Evolutionary conservation across 2,113 vertebrate genomes (phyloP), one percentile per base, ranked within the genome.

Genomic region (Lycaon pictus): DNA sequence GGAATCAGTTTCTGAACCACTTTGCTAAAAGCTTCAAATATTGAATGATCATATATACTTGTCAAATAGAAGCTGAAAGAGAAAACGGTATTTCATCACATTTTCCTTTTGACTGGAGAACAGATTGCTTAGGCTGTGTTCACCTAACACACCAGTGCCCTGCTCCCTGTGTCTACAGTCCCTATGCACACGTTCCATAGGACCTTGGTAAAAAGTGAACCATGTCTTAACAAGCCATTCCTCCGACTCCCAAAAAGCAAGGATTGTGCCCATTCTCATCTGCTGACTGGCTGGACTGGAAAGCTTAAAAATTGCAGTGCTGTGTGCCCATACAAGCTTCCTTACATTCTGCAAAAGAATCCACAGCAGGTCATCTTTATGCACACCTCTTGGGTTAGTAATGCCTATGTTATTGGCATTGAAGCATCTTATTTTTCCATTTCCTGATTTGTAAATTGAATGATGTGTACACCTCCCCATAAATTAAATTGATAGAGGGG

Each of bases 21-120:
- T 98, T 99, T 99, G 98, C 99, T 99, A 99, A 99, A 99, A 35
- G 99, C 99, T 99, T 99, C 99, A 98, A 99, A 99, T 98, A 99
- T 99, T 96, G 99, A 99, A 98, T 99, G 99, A 98, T 99, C 99
- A 97, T 99, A 99, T 98, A 99, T 99, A 98, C 99, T 99, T 94
- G 99, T 99, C 98, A 99, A 98, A 98, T 99, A 99, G 98, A 99
- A 99, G 98, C 99, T 99, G 99, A 90, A 98, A 98, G 98, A 98
- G 96, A 97, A 98, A 3, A 98, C 27, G 74, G 17, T 48, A 80
- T 96, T 89, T 98, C 81, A 98, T 95, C 97, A 99, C 53, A 55
- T 97, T 98, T 98, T 98, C 84, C 96, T 97, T 98, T 91, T 96
- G 96, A 95, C 92, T 85, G 48, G 67, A 37, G 32, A 72, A 62